Base-by-base conservation (phyloP, 2,888 invertebrate genomes). In the Pegoplata infirma region DNA sequence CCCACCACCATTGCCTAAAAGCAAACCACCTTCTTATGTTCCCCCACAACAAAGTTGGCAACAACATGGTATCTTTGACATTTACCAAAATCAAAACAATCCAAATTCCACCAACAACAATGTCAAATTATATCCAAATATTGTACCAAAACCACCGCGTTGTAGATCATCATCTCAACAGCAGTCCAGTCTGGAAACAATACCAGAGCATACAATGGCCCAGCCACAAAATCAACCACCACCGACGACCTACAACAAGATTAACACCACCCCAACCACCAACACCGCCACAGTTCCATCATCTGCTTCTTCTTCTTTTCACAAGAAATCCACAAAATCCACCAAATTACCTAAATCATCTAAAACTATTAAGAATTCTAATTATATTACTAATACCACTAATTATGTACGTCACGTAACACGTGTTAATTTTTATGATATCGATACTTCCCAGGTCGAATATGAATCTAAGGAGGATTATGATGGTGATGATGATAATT, bases 401-500 rank as follows among this genome's bases (percentile, higher is more conserved):
- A 88, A 89, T 80, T 88, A 84, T 85, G 87, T 89, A 81, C 89
- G 89, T 84, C 89, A 90, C 88, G 88, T 90, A 87, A 90, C 90
- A 84, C 88, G 90, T 83, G 89, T 90, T 89, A 89, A 90, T 88
- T 89, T 90, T 84, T 89, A 89, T 85, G 90, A 89, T 87, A 85
- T 88, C 86, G 89, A 88, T 88, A 89, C 90, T 89, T 89, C 89
- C 85, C 90, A 90, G 90, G 88, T 89, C 85, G 89, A 94, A 93
- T 88, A 85, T 82, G 87, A 86, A 82, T 83, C 86, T 82, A 87
- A 86, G 84, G 93, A 86, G 84, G 93, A 93, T 88, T 93, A 94
- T 76, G 93, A 93, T 89, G 93, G 94, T 79, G 94, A 93, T 59
- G 93, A 94, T 82, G 94, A 94, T 86, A 66, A 66, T 49, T 67